A percentile compares a stretch with the other conserved stretches of the same genome.
These are phyloP conservation scores for Tromatobia lineatoria DNA, from an alignment of 2,888 invertebrate genomes.

Conservation along the genomic window DNA sequence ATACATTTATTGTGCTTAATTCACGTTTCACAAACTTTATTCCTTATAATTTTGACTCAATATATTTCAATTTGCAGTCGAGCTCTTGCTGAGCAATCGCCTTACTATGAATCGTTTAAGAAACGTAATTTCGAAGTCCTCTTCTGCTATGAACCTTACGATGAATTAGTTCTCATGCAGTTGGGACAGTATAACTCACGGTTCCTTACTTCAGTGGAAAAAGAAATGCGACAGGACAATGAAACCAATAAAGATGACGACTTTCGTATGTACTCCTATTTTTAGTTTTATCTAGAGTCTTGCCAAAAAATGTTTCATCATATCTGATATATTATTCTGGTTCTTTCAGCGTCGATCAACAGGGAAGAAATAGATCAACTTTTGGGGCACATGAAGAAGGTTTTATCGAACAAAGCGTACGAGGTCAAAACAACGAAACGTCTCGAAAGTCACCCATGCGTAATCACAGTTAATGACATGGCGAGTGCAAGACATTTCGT, in stretches of 20 bases:
- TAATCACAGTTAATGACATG: constrained; percentile 98
- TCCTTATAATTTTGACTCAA: not conserved
- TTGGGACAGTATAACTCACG: constrained; percentile 92
- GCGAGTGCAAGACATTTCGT: constrained; percentile 98
- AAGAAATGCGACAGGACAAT: constrained; percentile 94
- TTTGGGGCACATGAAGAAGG: constrained; percentile 92
- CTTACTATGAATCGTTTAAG: constrained; percentile 97
- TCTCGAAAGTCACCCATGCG: constrained; percentile 96
- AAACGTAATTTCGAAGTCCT: constrained; percentile 95
- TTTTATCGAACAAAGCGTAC: constrained; percentile 92
- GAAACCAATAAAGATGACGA: constrained; percentile 87
- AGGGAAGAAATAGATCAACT: constrained; percentile 92
- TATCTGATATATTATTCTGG: constrained; percentile 30
- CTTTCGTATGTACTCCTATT: constrained; percentile 86
- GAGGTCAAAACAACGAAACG: constrained; percentile 94
- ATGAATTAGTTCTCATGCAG: constrained; percentile 97
- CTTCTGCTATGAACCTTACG: constrained; percentile 98
- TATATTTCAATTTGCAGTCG: constrained; percentile 89
- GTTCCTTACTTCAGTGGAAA: constrained; percentile 95
- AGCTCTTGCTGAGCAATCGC: constrained; percentile 96
- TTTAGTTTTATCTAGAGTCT: not conserved
- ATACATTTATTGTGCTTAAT: constrained; percentile 21
- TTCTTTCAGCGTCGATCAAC: constrained; percentile 88
- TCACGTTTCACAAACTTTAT: not conserved
- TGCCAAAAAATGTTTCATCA: constrained; percentile 8